Percentiles rank a stretch among this genome's conserved stretches.
Evolutionary conservation across 1,140 invertebrate species (phyloP).

Genomic region (Copidosoma floridanum): DNA sequence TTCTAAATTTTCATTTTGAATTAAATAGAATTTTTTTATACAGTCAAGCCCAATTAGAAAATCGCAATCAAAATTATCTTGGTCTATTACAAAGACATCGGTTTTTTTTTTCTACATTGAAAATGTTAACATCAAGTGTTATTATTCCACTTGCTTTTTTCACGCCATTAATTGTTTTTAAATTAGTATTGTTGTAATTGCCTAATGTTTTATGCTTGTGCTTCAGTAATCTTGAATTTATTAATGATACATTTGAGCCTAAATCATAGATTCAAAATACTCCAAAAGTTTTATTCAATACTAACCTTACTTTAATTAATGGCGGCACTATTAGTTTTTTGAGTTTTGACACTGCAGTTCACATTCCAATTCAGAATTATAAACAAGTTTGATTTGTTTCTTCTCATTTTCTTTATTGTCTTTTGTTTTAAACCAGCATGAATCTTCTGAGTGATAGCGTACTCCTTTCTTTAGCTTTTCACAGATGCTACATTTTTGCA

Average conservation of each 20-base stretch:
- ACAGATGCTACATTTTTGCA: not conserved
- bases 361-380: no score
- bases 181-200: not conserved
- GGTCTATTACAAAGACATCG: slow-evolving; percentile 22
- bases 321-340: slow-evolving; percentile 24
- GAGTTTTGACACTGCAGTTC: no score
- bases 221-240: slow-evolving; percentile 37
- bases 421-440: not conserved
- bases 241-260: slow-evolving; percentile 36
- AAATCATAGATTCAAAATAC: slow-evolving; percentile 34
- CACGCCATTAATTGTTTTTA: slow-evolving; percentile 25
- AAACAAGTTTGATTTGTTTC: not conserved
- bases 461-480: not conserved
- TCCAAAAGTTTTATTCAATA: slow-evolving; percentile 27
- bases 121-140: slow-evolving; percentile 27
- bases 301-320: slow-evolving; percentile 29
- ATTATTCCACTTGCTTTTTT: slow-evolving; percentile 2
- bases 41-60: no score
- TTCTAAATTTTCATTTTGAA: no score
- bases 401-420: not conserved
- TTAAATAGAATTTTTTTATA: no score
- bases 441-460: not conserved
- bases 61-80: slow-evolving; percentile 25
- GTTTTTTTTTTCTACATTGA: slow-evolving; percentile 21
- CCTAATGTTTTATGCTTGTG: slow-evolving; percentile 23